Evolutionary conservation across 1,140 invertebrate species (phyloP).

Genomic region (Microvelia longipes): DNA sequence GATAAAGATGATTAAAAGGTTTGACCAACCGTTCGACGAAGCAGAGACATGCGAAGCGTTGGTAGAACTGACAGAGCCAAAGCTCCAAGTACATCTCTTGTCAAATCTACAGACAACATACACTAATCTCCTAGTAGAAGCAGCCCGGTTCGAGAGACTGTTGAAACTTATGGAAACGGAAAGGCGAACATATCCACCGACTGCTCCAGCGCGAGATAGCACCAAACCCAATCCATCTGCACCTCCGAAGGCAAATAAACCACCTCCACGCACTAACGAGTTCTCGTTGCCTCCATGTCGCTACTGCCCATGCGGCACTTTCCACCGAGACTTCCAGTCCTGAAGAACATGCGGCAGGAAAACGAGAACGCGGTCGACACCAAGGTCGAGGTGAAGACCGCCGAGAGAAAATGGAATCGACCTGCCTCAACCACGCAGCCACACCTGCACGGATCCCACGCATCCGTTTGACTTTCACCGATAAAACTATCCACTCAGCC

Average conservation of each 20-base stretch:
- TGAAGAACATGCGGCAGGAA: neutral
- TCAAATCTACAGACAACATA: neutral
- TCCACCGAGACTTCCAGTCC: neutral
- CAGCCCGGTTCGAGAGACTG: neutral
- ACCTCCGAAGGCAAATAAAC: neutral
- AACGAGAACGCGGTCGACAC: neutral
- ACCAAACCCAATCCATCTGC: neutral
- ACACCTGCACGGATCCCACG: neutral
- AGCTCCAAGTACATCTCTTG: neutral
- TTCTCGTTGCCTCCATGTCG: neutral
- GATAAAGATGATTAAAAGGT: neutral
- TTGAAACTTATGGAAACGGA: neutral
- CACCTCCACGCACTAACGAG: neutral
- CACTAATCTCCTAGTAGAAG: neutral
- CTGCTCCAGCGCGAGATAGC: neutral
- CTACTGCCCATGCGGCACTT: neutral
- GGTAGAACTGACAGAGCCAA: neutral
- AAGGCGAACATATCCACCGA: neutral
- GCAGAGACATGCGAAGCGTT: neutral
- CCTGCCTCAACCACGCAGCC: neutral
- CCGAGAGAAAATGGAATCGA: neutral
- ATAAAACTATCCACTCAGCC: neutral
- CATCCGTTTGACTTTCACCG: neutral
- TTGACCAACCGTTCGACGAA: neutral
- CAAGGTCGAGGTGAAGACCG: neutral